A percentile compares a stretch with the other conserved stretches of the same genome.
These are phyloP conservation scores for Panopea generosa DNA, from an alignment of 2,888 invertebrate species.

Conservation along the genomic window DNA sequence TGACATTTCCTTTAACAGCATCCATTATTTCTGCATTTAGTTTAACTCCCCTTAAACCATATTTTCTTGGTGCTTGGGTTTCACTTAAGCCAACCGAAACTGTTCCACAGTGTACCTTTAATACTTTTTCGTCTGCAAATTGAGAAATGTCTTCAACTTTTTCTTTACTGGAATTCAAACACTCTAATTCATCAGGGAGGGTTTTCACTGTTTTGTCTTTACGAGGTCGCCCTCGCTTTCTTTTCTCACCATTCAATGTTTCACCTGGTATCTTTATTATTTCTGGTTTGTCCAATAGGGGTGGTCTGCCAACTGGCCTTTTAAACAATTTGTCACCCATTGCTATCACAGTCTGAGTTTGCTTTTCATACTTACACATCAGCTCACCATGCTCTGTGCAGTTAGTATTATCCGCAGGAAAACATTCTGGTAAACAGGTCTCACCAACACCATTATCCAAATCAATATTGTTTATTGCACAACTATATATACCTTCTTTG, in stretches of 20 bases:
- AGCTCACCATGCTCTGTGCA: too few species aligned
- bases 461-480: too few species aligned
- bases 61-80: constrained; percentile 26
- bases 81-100: neutral
- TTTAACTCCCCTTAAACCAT: constrained; percentile 69
- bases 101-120: too few species aligned
- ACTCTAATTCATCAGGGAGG: neutral
- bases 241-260: constrained; percentile 4
- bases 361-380: too few species aligned
- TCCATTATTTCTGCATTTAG: constrained; percentile 65
- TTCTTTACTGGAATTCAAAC: neutral
- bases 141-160: too few species aligned
- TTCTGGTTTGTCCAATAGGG: too few species aligned
- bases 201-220: neutral
- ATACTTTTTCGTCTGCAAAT: too few species aligned
- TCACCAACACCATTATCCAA: too few species aligned
- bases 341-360: too few species aligned
- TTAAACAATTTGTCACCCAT: neutral
- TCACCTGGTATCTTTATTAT: neutral
- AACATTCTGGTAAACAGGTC: too few species aligned
- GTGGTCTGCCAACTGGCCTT: neutral
- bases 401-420: too few species aligned
- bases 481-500: too few species aligned
- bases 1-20: constrained; percentile 66
- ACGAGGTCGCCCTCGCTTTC: constrained; percentile 5